Evolutionary conservation across 2,797 vertebrate genomes (phyloP).

Genomic region (Pseudomugil gertrudae): DNA sequence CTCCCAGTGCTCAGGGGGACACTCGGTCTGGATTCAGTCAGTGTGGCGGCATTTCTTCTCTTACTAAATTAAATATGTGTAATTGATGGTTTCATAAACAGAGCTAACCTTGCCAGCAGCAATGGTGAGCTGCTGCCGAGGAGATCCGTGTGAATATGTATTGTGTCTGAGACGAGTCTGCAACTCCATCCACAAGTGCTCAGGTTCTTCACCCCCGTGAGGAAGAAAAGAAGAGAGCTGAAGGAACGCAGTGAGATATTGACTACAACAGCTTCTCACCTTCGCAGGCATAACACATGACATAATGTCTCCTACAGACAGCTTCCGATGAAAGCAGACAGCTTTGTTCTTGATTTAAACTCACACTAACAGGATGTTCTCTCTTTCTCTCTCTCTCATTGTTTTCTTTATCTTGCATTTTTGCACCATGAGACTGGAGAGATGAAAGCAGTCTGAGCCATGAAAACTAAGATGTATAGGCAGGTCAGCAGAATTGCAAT

Average conservation of each 20-base stretch:
- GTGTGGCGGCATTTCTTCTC: conserved; percentile 72
- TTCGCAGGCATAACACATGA: conserved; percentile 61
- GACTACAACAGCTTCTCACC: conserved; percentile 62
- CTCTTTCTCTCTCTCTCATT: conserved; percentile 31
- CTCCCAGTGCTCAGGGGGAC: conserved; percentile 83
- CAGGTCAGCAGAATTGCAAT: conserved; percentile 31
- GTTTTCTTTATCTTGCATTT: conserved; percentile 41
- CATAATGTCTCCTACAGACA: conserved; percentile 68
- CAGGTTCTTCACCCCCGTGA: conserved; percentile 35
- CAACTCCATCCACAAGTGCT: conserved; percentile 40
- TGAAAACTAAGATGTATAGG: conserved; percentile 24
- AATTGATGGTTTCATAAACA: conserved; percentile 86
- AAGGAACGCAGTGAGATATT: conserved; percentile 48
- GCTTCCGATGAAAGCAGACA: conserved; percentile 58
- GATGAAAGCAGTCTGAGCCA: conserved; percentile 52
- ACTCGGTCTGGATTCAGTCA: conserved; percentile 83
- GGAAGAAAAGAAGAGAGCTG: conserved; percentile 17
- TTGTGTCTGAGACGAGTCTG: conserved; percentile 51
- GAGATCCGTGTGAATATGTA: conserved; percentile 66
- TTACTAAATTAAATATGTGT: conserved; percentile 85
- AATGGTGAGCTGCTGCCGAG: conserved; percentile 52
- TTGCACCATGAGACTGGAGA: conserved; percentile 18
- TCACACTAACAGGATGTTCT: conserved; percentile 65
- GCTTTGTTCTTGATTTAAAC: conserved; percentile 59
- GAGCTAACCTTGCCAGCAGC: conserved; percentile 85